Percentiles rank a stretch among this genome's conserved stretches.
Conservation (phyloP, 2,888 invertebrate genomes). For the Oscheius sp. region DNA sequence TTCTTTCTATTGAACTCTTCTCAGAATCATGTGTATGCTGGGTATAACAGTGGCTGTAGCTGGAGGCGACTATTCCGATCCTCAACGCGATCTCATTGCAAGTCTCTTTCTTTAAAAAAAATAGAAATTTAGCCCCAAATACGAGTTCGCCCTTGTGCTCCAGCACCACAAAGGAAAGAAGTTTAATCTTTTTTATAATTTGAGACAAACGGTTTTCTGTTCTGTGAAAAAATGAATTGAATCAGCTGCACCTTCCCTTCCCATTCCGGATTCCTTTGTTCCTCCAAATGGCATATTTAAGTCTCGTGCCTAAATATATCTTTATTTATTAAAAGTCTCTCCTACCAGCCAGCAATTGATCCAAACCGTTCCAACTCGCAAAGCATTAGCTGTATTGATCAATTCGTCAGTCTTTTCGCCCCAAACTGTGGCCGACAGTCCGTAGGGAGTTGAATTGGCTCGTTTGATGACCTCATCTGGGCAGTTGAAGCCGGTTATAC, state of each 20-base stretch:
- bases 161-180: slow-evolving; percentile 39
- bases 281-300: slow-evolving; percentile 76
- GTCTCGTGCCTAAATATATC: slow-evolving; percentile 70
- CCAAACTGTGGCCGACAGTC: slow-evolving; percentile 74
- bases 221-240: slow-evolving; percentile 75
- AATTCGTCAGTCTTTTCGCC: slow-evolving; percentile 71
- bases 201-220: slow-evolving; percentile 74
- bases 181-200: slow-evolving; percentile 22
- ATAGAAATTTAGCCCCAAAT: slow-evolving; percentile 49
- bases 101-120: background rate
- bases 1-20: background rate
- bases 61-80: slow-evolving; percentile 32
- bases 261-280: slow-evolving; percentile 74
- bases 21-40: slow-evolving; percentile 51
- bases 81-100: background rate
- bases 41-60: slow-evolving; percentile 43
- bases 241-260: slow-evolving; percentile 74
- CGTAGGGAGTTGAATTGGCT: slow-evolving; percentile 74
- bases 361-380: slow-evolving; percentile 76
- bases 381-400: slow-evolving; percentile 72
- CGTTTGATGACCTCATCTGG: slow-evolving; percentile 71
- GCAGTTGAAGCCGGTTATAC: slow-evolving; percentile 68
- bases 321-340: background rate
- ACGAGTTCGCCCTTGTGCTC: slow-evolving; percentile 45
- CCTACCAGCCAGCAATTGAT: slow-evolving; percentile 75